These are phyloP conservation scores for Rissa tridactyla DNA, from an alignment of 2,113 vertebrate species.

Conservation along the genomic window DNA sequence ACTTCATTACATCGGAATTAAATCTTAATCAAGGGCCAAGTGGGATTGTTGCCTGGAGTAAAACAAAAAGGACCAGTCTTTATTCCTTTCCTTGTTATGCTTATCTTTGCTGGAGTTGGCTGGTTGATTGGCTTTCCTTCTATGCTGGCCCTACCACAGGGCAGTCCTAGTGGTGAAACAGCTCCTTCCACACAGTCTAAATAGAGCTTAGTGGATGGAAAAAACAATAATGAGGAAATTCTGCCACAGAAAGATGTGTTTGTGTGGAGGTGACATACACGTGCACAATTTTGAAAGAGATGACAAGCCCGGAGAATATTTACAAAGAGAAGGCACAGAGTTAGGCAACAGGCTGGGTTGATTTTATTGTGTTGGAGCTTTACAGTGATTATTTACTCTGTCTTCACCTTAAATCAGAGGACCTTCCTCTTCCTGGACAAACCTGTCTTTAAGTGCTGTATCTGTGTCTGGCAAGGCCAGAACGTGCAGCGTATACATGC, in stretches of 20 bases:
- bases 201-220: neutral
- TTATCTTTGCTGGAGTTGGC: neutral
- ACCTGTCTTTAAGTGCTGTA: neutral
- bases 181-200: neutral
- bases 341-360: neutral
- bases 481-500: rapidly evolving
- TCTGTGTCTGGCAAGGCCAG: neutral
- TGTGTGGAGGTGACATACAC: neutral
- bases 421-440: neutral
- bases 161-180: neutral
- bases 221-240: neutral
- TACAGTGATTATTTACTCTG: neutral
- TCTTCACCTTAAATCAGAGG: neutral
- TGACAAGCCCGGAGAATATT: neutral
- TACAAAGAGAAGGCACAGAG: neutral
- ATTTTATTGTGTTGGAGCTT: neutral
- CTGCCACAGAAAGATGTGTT: neutral
- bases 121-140: neutral
- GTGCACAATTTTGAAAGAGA: neutral
- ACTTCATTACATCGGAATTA: neutral
- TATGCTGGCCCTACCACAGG: neutral
- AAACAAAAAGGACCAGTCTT: neutral
- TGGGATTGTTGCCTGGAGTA: neutral
- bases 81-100: neutral
- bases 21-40: neutral